A percentile compares a stretch with the other conserved stretches of the same genome.
These are phyloP conservation scores for Acinonyx jubatus DNA, from an alignment of 2,113 vertebrate genomes.

Conservation along the genomic window DNA sequence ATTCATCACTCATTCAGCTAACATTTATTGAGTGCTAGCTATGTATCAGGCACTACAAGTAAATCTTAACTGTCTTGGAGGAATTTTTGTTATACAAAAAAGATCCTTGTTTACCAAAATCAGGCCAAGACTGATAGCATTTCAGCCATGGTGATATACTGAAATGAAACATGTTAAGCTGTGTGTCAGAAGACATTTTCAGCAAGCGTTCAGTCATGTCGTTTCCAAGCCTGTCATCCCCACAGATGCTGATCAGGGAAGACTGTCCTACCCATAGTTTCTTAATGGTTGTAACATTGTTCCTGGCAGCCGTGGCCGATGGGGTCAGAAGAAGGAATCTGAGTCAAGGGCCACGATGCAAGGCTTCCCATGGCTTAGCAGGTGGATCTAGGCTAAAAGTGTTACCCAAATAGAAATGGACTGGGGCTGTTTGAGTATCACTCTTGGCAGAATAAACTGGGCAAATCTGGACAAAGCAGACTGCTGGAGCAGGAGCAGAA, in stretches of 20 bases:
- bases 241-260: background rate
- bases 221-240: background rate
- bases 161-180: background rate
- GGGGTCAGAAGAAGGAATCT: background rate
- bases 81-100: background rate
- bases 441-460: background rate
- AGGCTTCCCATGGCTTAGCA: background rate
- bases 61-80: background rate
- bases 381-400: background rate
- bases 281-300: background rate
- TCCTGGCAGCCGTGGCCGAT: background rate
- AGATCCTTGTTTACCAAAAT: background rate
- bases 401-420: background rate
- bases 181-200: background rate
- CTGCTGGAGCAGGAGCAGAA: background rate
- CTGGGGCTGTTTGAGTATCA: background rate
- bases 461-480: background rate
- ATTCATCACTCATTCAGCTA: background rate
- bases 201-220: background rate
- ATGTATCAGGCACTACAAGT: background rate
- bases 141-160: background rate
- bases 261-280: background rate
- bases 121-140: background rate
- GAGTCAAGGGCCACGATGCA: background rate
- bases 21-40: background rate